Percentiles rank a stretch among this genome's conserved stretches.
These are phyloP conservation scores for Echinometra lucunter DNA, from an alignment of 53 echinoderm and acorn worm genomes.

Conservation along the genomic window DNA sequence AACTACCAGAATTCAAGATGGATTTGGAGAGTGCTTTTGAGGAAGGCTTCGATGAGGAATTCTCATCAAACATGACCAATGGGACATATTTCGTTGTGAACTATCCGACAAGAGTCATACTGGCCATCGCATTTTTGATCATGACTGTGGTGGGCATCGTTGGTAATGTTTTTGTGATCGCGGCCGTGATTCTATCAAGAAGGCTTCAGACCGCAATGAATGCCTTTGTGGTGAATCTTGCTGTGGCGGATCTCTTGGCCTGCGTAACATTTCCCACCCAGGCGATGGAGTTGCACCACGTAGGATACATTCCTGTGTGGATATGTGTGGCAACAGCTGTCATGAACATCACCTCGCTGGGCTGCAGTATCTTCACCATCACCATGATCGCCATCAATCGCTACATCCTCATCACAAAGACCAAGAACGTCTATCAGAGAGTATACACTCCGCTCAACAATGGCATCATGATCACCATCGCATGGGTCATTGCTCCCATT, in stretches of 20 bases:
- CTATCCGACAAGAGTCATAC: slow-evolving; percentile 16
- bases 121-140: slow-evolving; percentile 15
- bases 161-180: slow-evolving; percentile 71
- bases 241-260: slow-evolving; percentile 70
- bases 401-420: slow-evolving; percentile 66
- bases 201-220: slow-evolving; percentile 65
- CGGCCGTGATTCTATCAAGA: slow-evolving; percentile 59
- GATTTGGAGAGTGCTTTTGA: slow-evolving; percentile 35
- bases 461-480: slow-evolving; percentile 54
- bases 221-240: slow-evolving; percentile 73
- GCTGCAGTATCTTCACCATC: slow-evolving; percentile 69
- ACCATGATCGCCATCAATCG: slow-evolving; percentile 73
- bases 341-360: slow-evolving; percentile 55
- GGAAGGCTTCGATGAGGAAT: not conserved
- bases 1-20: slow-evolving; percentile 6
- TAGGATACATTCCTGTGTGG: slow-evolving; percentile 40
- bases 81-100: not conserved
- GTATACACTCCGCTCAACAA: slow-evolving; percentile 45
- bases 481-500: slow-evolving; percentile 60
- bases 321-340: slow-evolving; percentile 52
- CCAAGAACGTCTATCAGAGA: slow-evolving; percentile 57
- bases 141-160: slow-evolving; percentile 64
- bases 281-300: slow-evolving; percentile 34
- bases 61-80: slow-evolving; percentile 15
- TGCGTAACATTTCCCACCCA: slow-evolving; percentile 57